Base-by-base conservation (phyloP, 2,797 vertebrate genomes). In the Oreonectes daqikongensis region DNA sequence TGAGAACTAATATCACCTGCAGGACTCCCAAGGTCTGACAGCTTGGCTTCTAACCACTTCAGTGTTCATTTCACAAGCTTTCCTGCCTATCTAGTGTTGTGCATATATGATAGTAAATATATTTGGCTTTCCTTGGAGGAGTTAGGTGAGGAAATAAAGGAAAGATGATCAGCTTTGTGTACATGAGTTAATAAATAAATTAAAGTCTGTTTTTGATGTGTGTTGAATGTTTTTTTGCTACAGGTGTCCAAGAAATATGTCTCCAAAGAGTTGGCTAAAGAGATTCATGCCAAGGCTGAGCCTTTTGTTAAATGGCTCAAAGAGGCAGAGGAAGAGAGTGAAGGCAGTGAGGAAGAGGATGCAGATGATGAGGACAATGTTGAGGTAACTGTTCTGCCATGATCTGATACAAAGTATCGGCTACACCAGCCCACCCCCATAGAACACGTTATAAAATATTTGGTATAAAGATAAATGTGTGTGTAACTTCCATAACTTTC, bases 241-340 rank as follows among this genome's bases (percentile, higher is more conserved):
- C 53, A 99, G 98, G 94, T 96, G 83, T 99, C 97, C 59, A 99
- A 99, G 91, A 99, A 99, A 85, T 99, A 99, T 0, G 95, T 99
- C 84, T 97, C 97, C 72, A 99, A 98, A 92, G 98, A 99, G 38
- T 95, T 98, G 84, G 97, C 97, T 91, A 98, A 98, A 94, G 98
- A 99, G 93, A 99, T 99, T 84, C 95, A 95, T 82, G 92, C 95
- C 86, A 99, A 95, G 94, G 97, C 97, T 4, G 95, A 96, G 83
- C 97, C 97, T 2, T 99, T 99, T 84, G 93, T 99, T 86, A 99
- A 97, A 84, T 99, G 98, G 97, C 93, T 99, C 81, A 98, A 99
- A 85, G 98, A 99, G 91, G 98, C 98, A 0, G 97, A 99, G 87
- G 97, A 98, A 83, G 98, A 99, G 90, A 99, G 97, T 68, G 97